These are phyloP conservation scores for Cydia splendana DNA, from an alignment of 1,140 invertebrate species.

Conservation along the genomic window DNA sequence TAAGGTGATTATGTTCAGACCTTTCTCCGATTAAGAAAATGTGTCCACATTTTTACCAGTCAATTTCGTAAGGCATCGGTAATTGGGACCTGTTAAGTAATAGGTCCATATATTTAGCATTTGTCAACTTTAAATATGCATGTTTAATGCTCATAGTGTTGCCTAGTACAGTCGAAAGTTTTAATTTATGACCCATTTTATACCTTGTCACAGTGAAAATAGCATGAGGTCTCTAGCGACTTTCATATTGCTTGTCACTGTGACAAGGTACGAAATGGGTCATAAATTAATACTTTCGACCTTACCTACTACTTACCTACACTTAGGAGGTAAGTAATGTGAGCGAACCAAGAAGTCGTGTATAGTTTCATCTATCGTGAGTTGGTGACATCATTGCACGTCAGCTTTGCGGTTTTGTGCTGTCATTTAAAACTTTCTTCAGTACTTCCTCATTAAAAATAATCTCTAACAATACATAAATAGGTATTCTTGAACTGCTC, in stretches of 20 bases:
- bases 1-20: neutral
- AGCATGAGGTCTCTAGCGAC: too few species aligned
- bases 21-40: slow-evolving; percentile 19
- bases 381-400: slow-evolving; percentile 2
- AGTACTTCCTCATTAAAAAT: neutral
- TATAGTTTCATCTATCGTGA: neutral
- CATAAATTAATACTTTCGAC: neutral
- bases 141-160: neutral
- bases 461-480: too few species aligned
- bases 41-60: neutral
- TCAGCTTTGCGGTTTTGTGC: neutral
- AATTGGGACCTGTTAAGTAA: neutral
- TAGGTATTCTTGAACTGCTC: too few species aligned
- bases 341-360: neutral
- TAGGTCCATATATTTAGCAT: neutral
- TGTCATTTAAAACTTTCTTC: neutral
- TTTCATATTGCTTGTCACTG: too few species aligned
- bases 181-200: too few species aligned
- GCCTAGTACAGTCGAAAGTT: neutral
- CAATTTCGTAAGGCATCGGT: neutral
- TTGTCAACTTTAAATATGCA: neutral
- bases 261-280: too few species aligned
- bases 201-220: too few species aligned
- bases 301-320: too few species aligned
- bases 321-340: neutral